Percentiles rank a stretch among this genome's conserved stretches.
Evolutionary conservation across 1,140 invertebrate species (phyloP).

Genomic region (Heterodera carotae): DNA sequence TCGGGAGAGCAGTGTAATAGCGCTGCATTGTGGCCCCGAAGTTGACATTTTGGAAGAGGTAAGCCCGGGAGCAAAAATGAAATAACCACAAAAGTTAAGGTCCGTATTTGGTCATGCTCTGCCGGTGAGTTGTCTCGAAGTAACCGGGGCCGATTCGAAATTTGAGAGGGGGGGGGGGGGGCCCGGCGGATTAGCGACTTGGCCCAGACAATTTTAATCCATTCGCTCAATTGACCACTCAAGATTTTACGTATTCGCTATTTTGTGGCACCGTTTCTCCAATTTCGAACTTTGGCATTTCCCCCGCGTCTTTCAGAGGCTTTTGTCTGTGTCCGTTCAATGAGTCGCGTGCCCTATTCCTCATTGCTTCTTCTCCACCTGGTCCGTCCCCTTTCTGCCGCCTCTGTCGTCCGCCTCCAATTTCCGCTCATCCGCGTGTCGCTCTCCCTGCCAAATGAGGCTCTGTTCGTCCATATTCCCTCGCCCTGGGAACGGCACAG

Average conservation of each 20-base stretch:
- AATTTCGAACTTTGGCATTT: background rate
- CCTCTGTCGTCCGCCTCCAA: constrained; percentile 15
- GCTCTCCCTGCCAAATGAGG: constrained; percentile 19
- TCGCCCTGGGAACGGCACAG: constrained; percentile 37
- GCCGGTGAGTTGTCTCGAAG: background rate
- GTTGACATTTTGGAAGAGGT: constrained; percentile 21
- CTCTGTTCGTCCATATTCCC: constrained; percentile 30
- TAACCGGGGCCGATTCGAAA: too few relatives aligned
- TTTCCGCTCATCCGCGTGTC: constrained; percentile 12
- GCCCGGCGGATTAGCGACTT: too few relatives aligned
- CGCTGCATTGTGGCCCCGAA: constrained; percentile 23
- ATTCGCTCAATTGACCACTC: too few relatives aligned
- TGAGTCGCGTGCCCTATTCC: constrained; percentile 13
- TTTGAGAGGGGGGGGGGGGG: too few relatives aligned
- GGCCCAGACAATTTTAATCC: background rate
- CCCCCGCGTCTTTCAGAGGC: background rate
- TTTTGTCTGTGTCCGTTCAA: constrained; percentile 25
- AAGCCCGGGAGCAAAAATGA: background rate
- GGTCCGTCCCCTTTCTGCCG: background rate
- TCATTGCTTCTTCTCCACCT: constrained; percentile 17
- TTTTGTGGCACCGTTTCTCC: too few relatives aligned
- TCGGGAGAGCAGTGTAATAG: constrained; percentile 17
- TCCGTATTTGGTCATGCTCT: constrained; percentile 21
- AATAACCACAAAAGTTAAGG: constrained; percentile 13
- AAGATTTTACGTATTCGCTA: too few relatives aligned